Conservation (phyloP, 1,140 invertebrate species). For the Linepithema humile region DNA sequence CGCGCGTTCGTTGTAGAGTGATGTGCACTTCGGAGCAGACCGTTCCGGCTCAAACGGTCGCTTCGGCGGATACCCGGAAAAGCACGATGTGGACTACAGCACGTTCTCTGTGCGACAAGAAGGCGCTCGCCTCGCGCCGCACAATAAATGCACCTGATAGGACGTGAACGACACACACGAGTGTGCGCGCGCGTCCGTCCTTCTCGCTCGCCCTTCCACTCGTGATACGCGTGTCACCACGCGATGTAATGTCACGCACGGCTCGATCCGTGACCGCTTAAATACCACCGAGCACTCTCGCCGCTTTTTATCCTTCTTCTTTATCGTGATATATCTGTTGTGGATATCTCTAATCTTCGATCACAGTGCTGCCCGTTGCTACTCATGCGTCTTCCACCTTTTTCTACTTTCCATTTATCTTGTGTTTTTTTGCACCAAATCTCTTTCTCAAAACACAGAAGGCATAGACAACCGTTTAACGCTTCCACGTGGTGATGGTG, state of each 20-base stretch:
- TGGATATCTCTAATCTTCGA: background rate
- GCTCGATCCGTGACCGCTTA: background rate
- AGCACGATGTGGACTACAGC: background rate
- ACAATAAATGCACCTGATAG: background rate
- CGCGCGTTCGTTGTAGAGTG: background rate
- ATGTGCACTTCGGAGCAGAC: too few relatives aligned
- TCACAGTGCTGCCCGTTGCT: background rate
- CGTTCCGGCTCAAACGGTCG: too few relatives aligned
- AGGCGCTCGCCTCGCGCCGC: background rate
- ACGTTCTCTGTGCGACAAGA: background rate
- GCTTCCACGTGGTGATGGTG: background rate
- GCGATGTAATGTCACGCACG: slow-evolving; percentile 5
- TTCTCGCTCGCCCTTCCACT: background rate
- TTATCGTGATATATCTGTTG: background rate
- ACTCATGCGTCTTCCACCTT: background rate
- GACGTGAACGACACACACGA: background rate
- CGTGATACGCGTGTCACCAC: background rate
- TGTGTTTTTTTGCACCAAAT: too few relatives aligned
- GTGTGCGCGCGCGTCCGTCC: background rate
- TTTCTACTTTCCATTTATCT: background rate
- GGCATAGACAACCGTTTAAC: too few relatives aligned
- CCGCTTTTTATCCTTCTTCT: background rate
- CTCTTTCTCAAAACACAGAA: too few relatives aligned
- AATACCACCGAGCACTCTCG: too few relatives aligned
- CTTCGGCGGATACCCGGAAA: background rate